These are phyloP conservation scores for Stomorhina lunata DNA, from an alignment of 2,888 invertebrate genomes.

Conservation along the genomic window DNA sequence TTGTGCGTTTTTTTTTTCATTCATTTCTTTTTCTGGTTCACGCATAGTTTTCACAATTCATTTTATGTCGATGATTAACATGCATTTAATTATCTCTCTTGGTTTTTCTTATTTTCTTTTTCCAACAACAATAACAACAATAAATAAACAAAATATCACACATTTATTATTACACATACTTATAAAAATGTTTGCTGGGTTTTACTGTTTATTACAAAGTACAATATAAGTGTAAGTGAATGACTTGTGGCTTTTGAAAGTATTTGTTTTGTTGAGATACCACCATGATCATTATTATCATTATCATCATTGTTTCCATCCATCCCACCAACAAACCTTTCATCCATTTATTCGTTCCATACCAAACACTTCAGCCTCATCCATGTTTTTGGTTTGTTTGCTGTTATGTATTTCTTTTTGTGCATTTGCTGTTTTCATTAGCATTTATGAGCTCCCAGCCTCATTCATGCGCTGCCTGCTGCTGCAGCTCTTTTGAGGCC, in stretches of 20 bases:
- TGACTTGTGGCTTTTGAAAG: constrained; percentile 14
- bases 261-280: background rate
- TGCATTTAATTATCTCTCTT: constrained; percentile 62
- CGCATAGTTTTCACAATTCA: constrained; percentile 65
- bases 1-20: constrained; percentile 44
- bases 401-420: constrained; percentile 4
- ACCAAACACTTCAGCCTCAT: constrained; percentile 25
- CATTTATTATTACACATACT: no score
- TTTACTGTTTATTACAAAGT: background rate
- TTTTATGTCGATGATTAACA: constrained; percentile 63
- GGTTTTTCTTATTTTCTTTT: background rate
- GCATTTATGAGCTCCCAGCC: constrained; percentile 62
- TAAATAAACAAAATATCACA: no score
- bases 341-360: constrained; percentile 23
- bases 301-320: no score
- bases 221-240: constrained; percentile 18
- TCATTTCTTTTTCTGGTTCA: constrained; percentile 52
- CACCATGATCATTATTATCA: no score
- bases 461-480: constrained; percentile 57
- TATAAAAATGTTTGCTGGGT: no score
- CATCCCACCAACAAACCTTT: background rate
- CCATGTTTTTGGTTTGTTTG: constrained; percentile 19
- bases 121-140: no score
- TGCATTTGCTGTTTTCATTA: constrained; percentile 21
- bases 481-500: constrained; percentile 53